phyloP scores from a whole-genome alignment of 2,113 vertebrate genomes.

The Macquaria australasica region DNA sequence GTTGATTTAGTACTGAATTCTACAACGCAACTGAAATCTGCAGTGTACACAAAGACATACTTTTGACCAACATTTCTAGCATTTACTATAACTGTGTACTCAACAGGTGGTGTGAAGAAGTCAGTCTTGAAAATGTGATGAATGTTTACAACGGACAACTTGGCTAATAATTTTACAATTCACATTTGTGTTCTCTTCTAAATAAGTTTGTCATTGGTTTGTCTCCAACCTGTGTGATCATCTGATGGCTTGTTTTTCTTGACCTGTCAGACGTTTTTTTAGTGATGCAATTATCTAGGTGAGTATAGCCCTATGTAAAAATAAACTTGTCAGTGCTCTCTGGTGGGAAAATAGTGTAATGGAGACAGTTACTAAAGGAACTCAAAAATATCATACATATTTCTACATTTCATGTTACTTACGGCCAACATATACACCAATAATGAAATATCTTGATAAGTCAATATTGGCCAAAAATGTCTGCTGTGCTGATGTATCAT shows the following conservation, averaged over 20 bases:
- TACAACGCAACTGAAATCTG: neutral
- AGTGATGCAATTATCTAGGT: too few species aligned
- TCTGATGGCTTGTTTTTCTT: neutral
- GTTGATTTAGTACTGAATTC: neutral
- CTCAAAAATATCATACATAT: neutral
- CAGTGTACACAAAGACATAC: neutral
- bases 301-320: neutral
- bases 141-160: too few species aligned
- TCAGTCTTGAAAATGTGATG: too few species aligned
- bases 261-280: neutral
- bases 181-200: neutral
- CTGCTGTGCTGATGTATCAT: neutral
- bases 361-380: neutral
- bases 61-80: neutral
- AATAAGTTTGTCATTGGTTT: neutral
- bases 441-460: neutral
- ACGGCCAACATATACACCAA: neutral
- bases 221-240: neutral
- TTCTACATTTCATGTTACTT: neutral
- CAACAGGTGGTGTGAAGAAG: too few species aligned
- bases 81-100: neutral
- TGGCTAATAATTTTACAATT: too few species aligned
- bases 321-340: conserved; percentile 17
- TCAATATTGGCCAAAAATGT: neutral
- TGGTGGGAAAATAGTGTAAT: conserved; percentile 5